phyloP scores from a whole-genome alignment of 2,113 vertebrate species.

The Chunga burmeisteri region DNA sequence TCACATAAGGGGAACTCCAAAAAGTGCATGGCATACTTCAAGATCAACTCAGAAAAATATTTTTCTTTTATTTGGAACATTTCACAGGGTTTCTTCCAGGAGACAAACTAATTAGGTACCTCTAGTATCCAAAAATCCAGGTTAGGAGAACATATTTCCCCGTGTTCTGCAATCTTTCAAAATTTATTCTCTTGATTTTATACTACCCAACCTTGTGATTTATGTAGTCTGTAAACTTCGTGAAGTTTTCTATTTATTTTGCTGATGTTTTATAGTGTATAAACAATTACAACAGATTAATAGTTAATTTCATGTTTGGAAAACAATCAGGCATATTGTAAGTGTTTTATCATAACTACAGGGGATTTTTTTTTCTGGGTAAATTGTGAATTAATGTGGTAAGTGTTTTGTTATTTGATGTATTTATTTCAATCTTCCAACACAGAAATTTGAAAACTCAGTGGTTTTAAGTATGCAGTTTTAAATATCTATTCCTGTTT shows the following conservation, averaged over 20 bases:
- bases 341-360: background rate
- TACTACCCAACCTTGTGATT: background rate
- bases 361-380: background rate
- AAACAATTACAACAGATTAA: background rate
- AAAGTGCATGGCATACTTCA: background rate
- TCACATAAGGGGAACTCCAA: background rate
- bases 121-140: background rate
- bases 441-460: background rate
- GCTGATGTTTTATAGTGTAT: background rate
- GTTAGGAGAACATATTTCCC: background rate
- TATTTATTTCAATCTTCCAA: background rate
- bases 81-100: background rate
- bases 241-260: background rate
- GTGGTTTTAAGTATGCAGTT: rapidly evolving
- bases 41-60: background rate
- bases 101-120: background rate
- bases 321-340: background rate
- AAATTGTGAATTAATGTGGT: background rate
- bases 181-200: background rate
- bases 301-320: background rate
- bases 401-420: background rate
- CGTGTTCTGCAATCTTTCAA: background rate
- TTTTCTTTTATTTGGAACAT: background rate
- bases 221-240: background rate
- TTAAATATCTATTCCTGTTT: background rate